Conservation (phyloP, 2,888 invertebrate genomes). For the Rosalia funebris region DNA sequence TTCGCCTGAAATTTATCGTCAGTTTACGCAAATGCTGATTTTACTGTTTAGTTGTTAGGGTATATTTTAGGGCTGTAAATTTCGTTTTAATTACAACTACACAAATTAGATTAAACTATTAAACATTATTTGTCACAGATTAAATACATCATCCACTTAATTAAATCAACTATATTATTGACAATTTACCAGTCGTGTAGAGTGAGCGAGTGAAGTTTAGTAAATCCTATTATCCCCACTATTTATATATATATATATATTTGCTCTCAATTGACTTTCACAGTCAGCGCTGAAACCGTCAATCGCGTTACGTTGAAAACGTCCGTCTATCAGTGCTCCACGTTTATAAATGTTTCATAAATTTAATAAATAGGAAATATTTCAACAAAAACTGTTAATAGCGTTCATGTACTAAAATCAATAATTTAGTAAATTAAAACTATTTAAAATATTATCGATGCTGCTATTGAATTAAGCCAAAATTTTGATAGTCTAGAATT, state of each 20-base stretch:
- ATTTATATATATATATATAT: neutral
- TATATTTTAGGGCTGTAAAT: constrained; percentile 46
- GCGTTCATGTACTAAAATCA: too few species aligned
- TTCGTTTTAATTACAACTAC: constrained; percentile 46
- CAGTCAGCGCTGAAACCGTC: too few species aligned
- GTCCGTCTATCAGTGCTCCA: too few species aligned
- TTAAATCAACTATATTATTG: constrained; percentile 28
- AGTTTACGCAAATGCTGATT: constrained; percentile 42
- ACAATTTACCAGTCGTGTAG: constrained; percentile 15
- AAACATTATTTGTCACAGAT: constrained; percentile 42
- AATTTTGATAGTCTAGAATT: neutral
- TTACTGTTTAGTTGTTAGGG: constrained; percentile 41
- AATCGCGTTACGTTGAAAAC: too few species aligned
- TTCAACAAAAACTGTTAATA: too few species aligned
- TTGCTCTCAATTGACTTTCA: too few species aligned
- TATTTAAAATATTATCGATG: neutral
- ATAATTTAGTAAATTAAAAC: too few species aligned
- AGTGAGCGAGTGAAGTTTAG: neutral
- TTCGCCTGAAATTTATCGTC: constrained; percentile 37
- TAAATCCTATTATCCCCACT: neutral
- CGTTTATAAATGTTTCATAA: too few species aligned
- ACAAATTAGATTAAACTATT: constrained; percentile 44
- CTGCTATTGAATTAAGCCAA: neutral
- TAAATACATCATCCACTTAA: constrained; percentile 32
- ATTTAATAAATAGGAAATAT: too few species aligned